Conservation (phyloP, 2,888 invertebrate species). For the Drosophila barbarae region DNA sequence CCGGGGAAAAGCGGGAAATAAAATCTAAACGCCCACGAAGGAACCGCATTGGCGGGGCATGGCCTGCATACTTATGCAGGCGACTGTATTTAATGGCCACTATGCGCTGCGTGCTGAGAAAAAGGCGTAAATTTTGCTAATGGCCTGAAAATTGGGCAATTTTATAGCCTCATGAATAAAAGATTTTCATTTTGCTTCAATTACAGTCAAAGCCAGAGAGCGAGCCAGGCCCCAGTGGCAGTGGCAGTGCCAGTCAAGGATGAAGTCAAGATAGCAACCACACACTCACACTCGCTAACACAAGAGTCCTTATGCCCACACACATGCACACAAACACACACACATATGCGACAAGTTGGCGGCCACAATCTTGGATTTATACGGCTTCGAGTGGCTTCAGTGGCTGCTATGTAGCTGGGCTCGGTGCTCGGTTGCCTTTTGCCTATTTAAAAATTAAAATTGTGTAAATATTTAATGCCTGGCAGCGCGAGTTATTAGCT, state of each 20-base stretch:
- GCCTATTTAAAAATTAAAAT: conserved; percentile 73
- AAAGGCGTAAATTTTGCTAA: conserved; percentile 79
- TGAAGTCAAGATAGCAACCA: conserved; percentile 66
- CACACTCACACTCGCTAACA: conserved; percentile 39
- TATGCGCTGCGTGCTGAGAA: conserved; percentile 70
- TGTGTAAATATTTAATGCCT: conserved; percentile 66
- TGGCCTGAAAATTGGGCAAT: conserved; percentile 79
- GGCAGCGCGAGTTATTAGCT: conserved; percentile 64
- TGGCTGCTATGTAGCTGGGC: conserved; percentile 5
- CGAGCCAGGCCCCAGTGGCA: conserved; percentile 38
- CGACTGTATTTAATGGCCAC: conserved; percentile 72
- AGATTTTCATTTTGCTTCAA: conserved; percentile 77
- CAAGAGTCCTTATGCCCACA: conserved; percentile 21
- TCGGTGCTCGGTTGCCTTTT: conserved; percentile 10
- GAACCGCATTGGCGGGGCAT: conserved; percentile 25
- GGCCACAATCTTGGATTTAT: conserved; percentile 73
- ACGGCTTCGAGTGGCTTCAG: conserved; percentile 66
- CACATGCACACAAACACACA: conserved; percentile 35
- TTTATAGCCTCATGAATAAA: conserved; percentile 79
- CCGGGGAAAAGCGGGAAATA: conserved; percentile 27
- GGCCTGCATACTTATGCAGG: conserved; percentile 69
- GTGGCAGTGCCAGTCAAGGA: conserved; percentile 56
- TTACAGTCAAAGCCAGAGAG: conserved; percentile 68
- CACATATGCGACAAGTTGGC: conserved; percentile 68
- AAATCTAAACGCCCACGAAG: conserved; percentile 62